Percentiles rank a stretch among this genome's conserved stretches.
phyloP scores from a whole-genome alignment of 2,888 invertebrate species.

The Asteroscopus sphinx region DNA sequence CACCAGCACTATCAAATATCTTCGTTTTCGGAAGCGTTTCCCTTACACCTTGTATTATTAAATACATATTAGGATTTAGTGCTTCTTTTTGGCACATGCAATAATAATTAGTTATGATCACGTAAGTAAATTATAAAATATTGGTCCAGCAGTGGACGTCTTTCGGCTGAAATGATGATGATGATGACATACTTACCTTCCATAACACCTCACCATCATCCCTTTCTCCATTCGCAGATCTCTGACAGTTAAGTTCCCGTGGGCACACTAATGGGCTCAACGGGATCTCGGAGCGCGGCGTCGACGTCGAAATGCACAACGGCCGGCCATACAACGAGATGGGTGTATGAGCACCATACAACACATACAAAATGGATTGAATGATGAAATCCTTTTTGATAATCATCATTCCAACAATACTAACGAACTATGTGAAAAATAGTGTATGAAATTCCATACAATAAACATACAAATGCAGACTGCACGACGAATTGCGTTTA shows the following conservation, averaged over 20 bases:
- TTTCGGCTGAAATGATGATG: too few relatives aligned
- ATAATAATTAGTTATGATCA: too few relatives aligned
- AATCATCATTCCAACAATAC: constrained; percentile 6
- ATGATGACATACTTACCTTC: too few relatives aligned
- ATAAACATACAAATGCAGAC: constrained; percentile 19
- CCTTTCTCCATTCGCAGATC: constrained; percentile 70
- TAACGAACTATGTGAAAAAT: constrained; percentile 12
- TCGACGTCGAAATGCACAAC: constrained; percentile 75
- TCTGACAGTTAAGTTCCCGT: constrained; percentile 89
- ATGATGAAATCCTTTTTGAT: constrained; percentile 9
- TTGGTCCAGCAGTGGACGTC: too few relatives aligned
- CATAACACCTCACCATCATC: too few relatives aligned
- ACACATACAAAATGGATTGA: constrained; percentile 17
- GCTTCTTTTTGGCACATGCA: too few relatives aligned
- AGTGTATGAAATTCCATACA: constrained; percentile 24
- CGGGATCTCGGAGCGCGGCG: constrained; percentile 82
- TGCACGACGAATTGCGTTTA: constrained; percentile 3
- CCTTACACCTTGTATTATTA: too few relatives aligned
- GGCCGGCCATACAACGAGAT: constrained; percentile 82
- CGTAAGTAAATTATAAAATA: too few relatives aligned
- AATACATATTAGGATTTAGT: too few relatives aligned
- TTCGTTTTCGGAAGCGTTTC: too few relatives aligned
- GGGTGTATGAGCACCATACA: constrained; percentile 73
- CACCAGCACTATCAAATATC: too few relatives aligned
- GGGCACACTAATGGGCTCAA: constrained; percentile 82